phyloP scores from a whole-genome alignment of 2,888 invertebrate species.

The Autographa pulchrina region DNA sequence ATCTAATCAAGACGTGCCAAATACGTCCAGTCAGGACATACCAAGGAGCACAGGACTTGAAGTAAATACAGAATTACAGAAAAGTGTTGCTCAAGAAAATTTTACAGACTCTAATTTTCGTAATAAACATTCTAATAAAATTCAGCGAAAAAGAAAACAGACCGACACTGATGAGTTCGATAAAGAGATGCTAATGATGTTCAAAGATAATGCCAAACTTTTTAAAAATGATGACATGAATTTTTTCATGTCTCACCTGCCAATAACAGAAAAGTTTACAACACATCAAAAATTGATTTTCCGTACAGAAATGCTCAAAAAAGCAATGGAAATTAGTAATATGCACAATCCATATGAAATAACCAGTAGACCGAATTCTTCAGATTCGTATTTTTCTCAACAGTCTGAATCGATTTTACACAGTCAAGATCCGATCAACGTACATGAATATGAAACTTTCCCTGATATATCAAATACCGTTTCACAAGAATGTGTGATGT shows the following conservation, averaged over 20 bases:
- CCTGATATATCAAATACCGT: slow-evolving; percentile 43
- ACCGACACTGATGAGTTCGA: slow-evolving; percentile 46
- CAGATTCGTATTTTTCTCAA: slow-evolving; percentile 46
- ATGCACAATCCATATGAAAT: slow-evolving; percentile 49
- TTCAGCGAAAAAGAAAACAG: slow-evolving; percentile 42
- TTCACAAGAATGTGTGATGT: slow-evolving; percentile 43
- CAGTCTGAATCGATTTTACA: slow-evolving; percentile 37
- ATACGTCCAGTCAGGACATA: slow-evolving; percentile 46
- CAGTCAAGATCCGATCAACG: slow-evolving; percentile 45
- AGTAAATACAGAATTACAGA: slow-evolving; percentile 48
- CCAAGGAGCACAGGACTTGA: slow-evolving; percentile 49
- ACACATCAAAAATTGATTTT: slow-evolving; percentile 47
- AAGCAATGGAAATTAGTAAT: slow-evolving; percentile 53
- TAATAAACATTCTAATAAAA: slow-evolving; percentile 48
- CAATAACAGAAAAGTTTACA: slow-evolving; percentile 47
- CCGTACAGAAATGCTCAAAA: slow-evolving; percentile 48
- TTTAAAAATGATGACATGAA: slow-evolving; percentile 41
- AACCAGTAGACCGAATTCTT: slow-evolving; percentile 46
- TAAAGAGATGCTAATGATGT: slow-evolving; percentile 39
- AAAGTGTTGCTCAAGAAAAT: slow-evolving; percentile 48
- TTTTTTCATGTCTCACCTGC: slow-evolving; percentile 45
- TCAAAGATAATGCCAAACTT: slow-evolving; percentile 46
- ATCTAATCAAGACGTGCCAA: slow-evolving; percentile 51
- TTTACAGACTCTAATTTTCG: slow-evolving; percentile 48
- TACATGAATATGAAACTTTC: slow-evolving; percentile 43